Conservation (phyloP, 35 echinoderm and acorn worm species). For the Chiridota heheva region DNA sequence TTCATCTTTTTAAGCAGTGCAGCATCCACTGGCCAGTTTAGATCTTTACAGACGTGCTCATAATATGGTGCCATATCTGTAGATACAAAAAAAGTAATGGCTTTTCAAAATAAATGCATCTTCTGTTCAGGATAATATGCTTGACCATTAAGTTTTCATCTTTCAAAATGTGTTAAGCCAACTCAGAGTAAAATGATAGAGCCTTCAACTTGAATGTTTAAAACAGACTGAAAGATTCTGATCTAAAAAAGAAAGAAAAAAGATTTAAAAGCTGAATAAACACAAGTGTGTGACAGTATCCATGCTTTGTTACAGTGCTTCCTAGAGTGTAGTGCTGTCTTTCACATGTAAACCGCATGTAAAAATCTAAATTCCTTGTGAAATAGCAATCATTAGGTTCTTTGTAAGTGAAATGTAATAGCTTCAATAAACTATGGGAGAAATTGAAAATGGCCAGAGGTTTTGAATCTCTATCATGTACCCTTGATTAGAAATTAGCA, state of each 20-base stretch:
- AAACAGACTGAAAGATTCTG: background rate
- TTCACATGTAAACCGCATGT: too few relatives aligned
- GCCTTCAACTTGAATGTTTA: background rate
- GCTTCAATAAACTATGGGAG: too few relatives aligned
- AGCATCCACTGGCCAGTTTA: conserved; percentile 71
- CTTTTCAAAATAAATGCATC: background rate
- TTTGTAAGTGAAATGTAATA: too few relatives aligned
- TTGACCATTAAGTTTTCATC: too few relatives aligned
- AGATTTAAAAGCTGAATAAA: background rate
- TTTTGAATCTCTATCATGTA: too few relatives aligned
- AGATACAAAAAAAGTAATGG: conserved; percentile 11
- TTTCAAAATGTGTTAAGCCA: background rate
- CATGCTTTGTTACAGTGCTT: too few relatives aligned
- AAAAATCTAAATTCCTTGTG: too few relatives aligned
- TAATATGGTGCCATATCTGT: conserved; percentile 97
- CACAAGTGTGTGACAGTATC: too few relatives aligned
- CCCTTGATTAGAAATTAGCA: too few relatives aligned
- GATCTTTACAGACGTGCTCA: conserved; percentile 89
- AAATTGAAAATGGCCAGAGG: too few relatives aligned
- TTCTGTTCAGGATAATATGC: background rate
- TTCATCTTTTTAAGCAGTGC: conserved; percentile 88
- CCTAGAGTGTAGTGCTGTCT: too few relatives aligned
- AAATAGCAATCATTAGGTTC: too few relatives aligned
- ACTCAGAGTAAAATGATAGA: background rate
- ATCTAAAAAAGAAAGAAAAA: background rate